Evolutionary conservation across 2,888 invertebrate species (phyloP), one percentile per base, ranked within the genome.

Genomic region (Nectonema munidae): DNA sequence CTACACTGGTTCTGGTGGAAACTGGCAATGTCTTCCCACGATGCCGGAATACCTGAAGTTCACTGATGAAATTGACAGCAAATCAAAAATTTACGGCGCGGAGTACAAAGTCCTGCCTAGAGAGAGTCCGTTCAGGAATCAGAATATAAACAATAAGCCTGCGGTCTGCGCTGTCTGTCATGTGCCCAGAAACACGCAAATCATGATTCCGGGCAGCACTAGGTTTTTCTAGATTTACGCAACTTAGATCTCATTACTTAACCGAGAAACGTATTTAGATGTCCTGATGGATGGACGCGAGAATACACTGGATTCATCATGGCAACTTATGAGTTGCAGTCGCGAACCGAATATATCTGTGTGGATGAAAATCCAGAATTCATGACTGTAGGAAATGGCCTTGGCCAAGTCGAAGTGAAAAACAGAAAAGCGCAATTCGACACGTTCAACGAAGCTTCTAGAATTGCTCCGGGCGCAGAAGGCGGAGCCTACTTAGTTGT

Each of bases 161-260:
- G 35, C 19, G 6, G 19, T 34, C 20, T 34, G 35, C 35, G 35
- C 35, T 14, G 35, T 34, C 6, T 34, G 35, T 34, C 35, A 34
- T 15, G 35, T 34, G 19, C 6, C 35, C 5, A 16, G 35, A 5
- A 34, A 34, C 19, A 34, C 19, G 9, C 9, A 5, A 5, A 5
- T 34, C 6, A 34, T 34, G 35, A 34, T 34, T 14, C 35, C 35
- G 11, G 35, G 35, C 11, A 34, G 18, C 35, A n/a, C n/a, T n/a
- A n/a, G n/a, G n/a, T n/a, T n/a, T n/a, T n/a, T n/a, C n/a, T n/a
- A n/a, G n/a, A n/a, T n/a, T n/a, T n/a, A n/a, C n/a, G n/a, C n/a
- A n/a, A n/a, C n/a, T n/a, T n/a, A n/a, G n/a, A n/a, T n/a, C n/a
- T n/a, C n/a, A n/a, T n/a, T n/a, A n/a, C n/a, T n/a, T n/a, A n/a